phyloP scores from a whole-genome alignment of 2,888 invertebrate genomes.

The Masnerella sp. region DNA sequence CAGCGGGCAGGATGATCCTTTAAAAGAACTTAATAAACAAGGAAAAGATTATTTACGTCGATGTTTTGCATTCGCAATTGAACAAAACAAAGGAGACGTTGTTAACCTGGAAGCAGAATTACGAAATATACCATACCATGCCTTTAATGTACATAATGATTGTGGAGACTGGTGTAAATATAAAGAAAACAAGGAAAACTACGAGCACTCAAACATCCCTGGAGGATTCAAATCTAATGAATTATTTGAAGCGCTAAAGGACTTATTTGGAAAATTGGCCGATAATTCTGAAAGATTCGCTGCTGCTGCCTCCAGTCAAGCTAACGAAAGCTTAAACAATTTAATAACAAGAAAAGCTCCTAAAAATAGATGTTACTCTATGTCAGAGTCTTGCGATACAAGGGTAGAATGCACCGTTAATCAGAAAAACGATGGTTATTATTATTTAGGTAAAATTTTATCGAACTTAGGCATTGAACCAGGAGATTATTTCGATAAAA shows the following conservation, averaged over 20 bases:
- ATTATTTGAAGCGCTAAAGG: conserved; percentile 15
- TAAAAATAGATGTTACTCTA: conserved; percentile 35
- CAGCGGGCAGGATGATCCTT: background rate
- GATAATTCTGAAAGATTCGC: conserved; percentile 35
- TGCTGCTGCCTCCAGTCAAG: conserved; percentile 38
- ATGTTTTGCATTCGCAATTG: conserved; percentile 35
- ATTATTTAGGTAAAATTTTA: conserved; percentile 27
- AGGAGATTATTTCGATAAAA: conserved; percentile 8
- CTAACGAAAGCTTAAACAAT: conserved; percentile 41
- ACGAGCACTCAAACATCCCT: conserved; percentile 38
- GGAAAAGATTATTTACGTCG: conserved; percentile 30
- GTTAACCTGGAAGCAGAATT: conserved; percentile 11
- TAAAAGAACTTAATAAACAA: conserved; percentile 25
- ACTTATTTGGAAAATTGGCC: conserved; percentile 15
- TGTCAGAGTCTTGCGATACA: conserved; percentile 30
- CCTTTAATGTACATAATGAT: conserved; percentile 30
- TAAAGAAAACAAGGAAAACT: conserved; percentile 17
- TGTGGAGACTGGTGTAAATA: conserved; percentile 32
- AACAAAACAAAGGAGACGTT: conserved; percentile 39
- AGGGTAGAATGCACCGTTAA: conserved; percentile 12
- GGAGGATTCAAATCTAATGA: conserved; percentile 28
- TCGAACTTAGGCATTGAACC: conserved; percentile 6
- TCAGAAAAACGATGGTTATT: conserved; percentile 31
- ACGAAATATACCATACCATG: conserved; percentile 42
- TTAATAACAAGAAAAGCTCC: conserved; percentile 30